Evolutionary conservation across 1,140 invertebrate species (phyloP).

Genomic region (Drosophila repletoides): DNA sequence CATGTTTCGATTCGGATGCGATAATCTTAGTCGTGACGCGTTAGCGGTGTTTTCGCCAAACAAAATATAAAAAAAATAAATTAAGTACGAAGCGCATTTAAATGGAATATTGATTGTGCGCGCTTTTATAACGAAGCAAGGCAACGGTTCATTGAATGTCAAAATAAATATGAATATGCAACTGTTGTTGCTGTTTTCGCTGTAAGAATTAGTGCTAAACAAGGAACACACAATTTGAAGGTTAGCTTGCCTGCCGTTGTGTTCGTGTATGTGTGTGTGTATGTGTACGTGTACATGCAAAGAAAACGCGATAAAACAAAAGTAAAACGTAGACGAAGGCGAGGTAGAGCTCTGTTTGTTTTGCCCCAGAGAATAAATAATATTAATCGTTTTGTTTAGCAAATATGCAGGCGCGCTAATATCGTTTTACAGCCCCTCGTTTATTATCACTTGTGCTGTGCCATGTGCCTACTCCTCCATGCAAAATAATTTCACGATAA

Average conservation of each 20-base stretch:
- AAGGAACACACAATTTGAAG: conserved; percentile 41
- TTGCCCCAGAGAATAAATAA: conserved; percentile 46
- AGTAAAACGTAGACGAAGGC: conserved; percentile 10
- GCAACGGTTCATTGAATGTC: conserved; percentile 15
- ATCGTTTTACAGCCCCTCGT: conserved; percentile 32
- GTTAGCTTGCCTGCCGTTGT: conserved; percentile 47
- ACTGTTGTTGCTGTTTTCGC: conserved; percentile 25
- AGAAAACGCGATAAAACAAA: conserved; percentile 43
- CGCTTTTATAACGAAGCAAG: conserved; percentile 26
- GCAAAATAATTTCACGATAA: conserved; percentile 37
- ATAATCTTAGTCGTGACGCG: conserved; percentile 32
- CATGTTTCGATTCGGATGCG: no score
- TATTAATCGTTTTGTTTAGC: conserved; percentile 47
- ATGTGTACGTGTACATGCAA: conserved; percentile 12
- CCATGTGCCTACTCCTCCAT: background rate
- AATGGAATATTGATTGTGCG: conserved; percentile 55
- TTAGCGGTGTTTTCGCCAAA: conserved; percentile 26
- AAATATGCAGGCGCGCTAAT: conserved; percentile 46
- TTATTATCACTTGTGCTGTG: conserved; percentile 36
- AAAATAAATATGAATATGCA: conserved; percentile 34
- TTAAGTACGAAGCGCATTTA: conserved; percentile 28
- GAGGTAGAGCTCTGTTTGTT: conserved; percentile 25
- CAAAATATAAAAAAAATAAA: conserved; percentile 9
- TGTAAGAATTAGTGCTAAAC: conserved; percentile 40
- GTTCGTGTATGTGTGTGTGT: conserved; percentile 11